These are phyloP conservation scores for Syrmaticus mikado DNA, from an alignment of 2,113 vertebrate genomes.

Conservation along the genomic window DNA sequence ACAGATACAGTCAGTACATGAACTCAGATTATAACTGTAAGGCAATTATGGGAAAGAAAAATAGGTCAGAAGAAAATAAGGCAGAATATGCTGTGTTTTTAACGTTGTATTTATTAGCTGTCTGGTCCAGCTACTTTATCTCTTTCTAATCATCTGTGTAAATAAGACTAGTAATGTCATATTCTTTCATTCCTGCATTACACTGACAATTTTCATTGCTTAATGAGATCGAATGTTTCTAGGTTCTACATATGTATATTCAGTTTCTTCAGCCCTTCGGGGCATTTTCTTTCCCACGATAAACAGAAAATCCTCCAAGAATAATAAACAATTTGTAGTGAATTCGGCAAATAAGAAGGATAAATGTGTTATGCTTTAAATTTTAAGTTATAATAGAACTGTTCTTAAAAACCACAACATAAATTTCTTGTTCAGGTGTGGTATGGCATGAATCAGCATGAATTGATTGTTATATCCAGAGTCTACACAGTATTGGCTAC, in stretches of 20 bases:
- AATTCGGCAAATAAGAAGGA: constrained; percentile 34
- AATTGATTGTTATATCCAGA: neutral
- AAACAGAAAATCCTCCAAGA: neutral
- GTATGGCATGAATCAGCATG: neutral
- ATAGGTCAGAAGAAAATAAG: constrained; percentile 56
- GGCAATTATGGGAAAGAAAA: constrained; percentile 54
- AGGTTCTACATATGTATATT: constrained; percentile 31
- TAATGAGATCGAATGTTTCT: constrained; percentile 63
- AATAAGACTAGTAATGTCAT: constrained; percentile 58
- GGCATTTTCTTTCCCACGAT: constrained; percentile 40
- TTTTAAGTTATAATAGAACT: constrained; percentile 19
- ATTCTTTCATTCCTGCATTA: constrained; percentile 49
- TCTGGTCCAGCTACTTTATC: constrained; percentile 65
- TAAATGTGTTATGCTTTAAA: neutral
- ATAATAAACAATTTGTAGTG: constrained; percentile 48
- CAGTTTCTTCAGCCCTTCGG: constrained; percentile 24
- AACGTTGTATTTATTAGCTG: constrained; percentile 51
- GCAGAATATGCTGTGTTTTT: constrained; percentile 1
- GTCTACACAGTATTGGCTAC: neutral
- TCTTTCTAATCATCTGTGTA: constrained; percentile 58
- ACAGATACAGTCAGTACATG: constrained; percentile 8
- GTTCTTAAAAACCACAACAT: neutral
- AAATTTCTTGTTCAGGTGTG: neutral
- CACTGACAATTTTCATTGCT: constrained; percentile 43
- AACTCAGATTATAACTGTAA: constrained; percentile 4